Evolutionary conservation across 2,113 vertebrate genomes (phyloP).

Genomic region (Tricholaema leucomelas): DNA sequence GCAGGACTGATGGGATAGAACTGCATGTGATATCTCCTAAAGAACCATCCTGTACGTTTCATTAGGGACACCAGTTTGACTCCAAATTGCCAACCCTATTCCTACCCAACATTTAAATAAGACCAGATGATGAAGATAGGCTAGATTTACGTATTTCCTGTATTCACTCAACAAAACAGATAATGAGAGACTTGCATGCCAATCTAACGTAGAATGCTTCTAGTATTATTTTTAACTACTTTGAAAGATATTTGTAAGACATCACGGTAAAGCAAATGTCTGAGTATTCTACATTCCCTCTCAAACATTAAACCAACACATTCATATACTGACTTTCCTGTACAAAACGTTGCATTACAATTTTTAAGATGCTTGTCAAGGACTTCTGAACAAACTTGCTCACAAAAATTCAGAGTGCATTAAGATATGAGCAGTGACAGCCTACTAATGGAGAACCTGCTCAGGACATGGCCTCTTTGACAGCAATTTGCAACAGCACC

Average conservation of each 20-base stretch:
- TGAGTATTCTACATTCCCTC: neutral
- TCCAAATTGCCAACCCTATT: neutral
- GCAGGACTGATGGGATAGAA: neutral
- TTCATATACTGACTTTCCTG: neutral
- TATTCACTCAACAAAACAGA: neutral
- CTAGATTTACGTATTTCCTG: neutral
- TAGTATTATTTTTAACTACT: neutral
- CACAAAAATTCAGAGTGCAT: neutral
- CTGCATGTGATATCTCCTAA: rapidly evolving
- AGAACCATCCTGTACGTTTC: neutral
- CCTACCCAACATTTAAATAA: neutral
- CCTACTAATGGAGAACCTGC: neutral
- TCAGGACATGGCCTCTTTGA: neutral
- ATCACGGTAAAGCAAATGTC: neutral
- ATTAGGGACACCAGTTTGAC: neutral
- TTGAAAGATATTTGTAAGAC: neutral
- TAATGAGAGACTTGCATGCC: neutral
- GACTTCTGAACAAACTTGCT: neutral
- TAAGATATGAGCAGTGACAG: neutral
- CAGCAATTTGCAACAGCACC: neutral
- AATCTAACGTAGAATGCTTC: neutral
- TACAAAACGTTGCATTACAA: neutral
- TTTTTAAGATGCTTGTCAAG: neutral
- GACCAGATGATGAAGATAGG: neutral
- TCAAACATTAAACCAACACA: neutral